Evolutionary conservation across 2,113 vertebrate species (phyloP).

Genomic region (Cyrtonyx montezumae): DNA sequence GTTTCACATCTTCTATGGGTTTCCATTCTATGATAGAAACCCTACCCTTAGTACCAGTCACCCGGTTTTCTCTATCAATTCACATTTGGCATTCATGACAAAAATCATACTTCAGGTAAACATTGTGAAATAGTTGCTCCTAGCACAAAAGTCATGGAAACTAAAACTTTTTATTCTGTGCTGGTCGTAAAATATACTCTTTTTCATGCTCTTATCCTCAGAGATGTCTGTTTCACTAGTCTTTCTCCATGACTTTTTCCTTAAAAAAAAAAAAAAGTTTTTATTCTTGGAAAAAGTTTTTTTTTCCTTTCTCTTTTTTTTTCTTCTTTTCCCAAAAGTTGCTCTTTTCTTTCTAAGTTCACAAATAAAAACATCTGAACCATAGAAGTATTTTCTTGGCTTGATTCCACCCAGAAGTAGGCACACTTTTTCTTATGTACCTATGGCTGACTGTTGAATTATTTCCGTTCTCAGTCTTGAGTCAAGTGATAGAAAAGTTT

Average conservation of each 20-base stretch:
- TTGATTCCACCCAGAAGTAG: not conserved
- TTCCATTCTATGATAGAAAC: not conserved
- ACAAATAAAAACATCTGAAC: not conserved
- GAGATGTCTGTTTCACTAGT: not conserved
- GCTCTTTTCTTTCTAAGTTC: not conserved
- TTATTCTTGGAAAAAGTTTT: not conserved
- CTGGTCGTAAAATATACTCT: not conserved
- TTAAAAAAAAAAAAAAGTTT: not conserved
- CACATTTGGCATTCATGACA: not conserved
- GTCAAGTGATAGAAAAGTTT: constrained; percentile 12
- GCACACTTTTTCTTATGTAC: not conserved
- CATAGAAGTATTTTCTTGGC: not conserved
- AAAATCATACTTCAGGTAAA: not conserved
- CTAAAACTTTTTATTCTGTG: not conserved
- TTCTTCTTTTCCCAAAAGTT: not conserved
- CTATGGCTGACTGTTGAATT: not conserved
- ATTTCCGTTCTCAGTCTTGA: not conserved
- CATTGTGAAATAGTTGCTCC: not conserved
- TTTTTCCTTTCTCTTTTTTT: not conserved
- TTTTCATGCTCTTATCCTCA: not conserved
- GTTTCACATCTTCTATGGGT: not conserved
- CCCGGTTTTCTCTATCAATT: not conserved
- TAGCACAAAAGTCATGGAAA: not conserved
- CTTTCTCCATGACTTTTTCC: not conserved
- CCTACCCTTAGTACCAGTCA: not conserved